Evolutionary conservation across 2,888 invertebrate genomes (phyloP).

Genomic region (Drosophila leonis): DNA sequence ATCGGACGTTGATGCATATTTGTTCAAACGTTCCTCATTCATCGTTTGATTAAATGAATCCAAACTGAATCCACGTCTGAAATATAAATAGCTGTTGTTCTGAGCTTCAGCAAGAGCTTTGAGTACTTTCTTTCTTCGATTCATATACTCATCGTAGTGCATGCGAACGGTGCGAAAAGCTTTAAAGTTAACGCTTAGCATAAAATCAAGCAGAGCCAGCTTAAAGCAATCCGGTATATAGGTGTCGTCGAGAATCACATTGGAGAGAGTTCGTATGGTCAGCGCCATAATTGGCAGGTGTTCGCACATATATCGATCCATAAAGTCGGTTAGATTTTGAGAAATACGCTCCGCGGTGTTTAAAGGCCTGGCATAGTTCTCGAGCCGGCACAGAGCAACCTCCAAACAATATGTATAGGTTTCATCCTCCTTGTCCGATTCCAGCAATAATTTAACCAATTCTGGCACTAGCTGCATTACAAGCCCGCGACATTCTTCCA

Average conservation of each 20-base stretch:
- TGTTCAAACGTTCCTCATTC: not conserved
- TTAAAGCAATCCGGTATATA: conserved; percentile 7
- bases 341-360: not conserved
- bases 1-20: not conserved
- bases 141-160: not conserved
- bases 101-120: not conserved
- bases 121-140: not conserved
- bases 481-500: not conserved
- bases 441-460: conserved; percentile 31
- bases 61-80: not conserved
- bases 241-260: conserved; percentile 33
- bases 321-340: conserved; percentile 25
- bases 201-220: conserved; percentile 42
- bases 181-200: conserved; percentile 47
- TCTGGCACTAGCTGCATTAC: conserved; percentile 22
- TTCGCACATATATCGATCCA: conserved; percentile 40
- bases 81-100: rapidly evolving
- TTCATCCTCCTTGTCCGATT: not conserved
- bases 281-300: conserved; percentile 17
- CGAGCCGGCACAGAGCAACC: not conserved
- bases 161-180: conserved; percentile 28
- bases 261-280: conserved; percentile 24
- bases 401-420: conserved; percentile 17
- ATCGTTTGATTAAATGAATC: not conserved
- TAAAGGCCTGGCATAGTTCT: not conserved